Evolutionary conservation across 2,888 invertebrate genomes (phyloP), one percentile per base, ranked within the genome.

Genomic region (Meiosimyza platycephala): DNA sequence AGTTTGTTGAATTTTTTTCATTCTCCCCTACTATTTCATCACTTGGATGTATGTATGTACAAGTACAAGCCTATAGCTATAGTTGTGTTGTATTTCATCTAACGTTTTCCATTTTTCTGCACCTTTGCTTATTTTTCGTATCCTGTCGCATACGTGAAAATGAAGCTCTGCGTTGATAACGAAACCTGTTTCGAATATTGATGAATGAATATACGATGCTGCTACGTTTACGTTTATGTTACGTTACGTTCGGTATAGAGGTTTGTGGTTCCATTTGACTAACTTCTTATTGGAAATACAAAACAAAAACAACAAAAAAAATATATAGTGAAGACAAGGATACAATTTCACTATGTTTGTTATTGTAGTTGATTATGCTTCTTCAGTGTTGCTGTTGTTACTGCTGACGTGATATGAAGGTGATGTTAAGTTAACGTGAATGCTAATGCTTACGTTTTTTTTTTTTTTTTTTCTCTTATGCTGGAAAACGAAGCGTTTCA

Each of bases 81-180:
- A 40, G 40, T 40, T 40, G 40, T 40, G 40, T 40, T 40, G 40
- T 40, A 40, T 40, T 9, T 40, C 40, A 40, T 40, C 2, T 9
- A 1, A 40, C 9, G 40, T 40, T 40, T 9, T 40, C 9, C 40
- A 40, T 40, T 40, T 40, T 40, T 9, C 40, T 57, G 28, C 18
- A n/a, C 57, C 22, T 28, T 28, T 57, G 18, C 57, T 57, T 18
- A 4, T 57, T 57, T 57, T 57, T 51, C 51, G 16, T 51, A 28
- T 28, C 54, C n/a, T 40, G 52, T 48, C 40, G 69, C 62, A 63
- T 63, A 75, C 66, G 74, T 75, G 76, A 72, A 73, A 76, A 76
- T 75, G 70, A 75, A 76, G 74, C 74, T 72, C 62, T 69, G 66
- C 72, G 74, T 75, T 73, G 72, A 76, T 75, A 76, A 73, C 72